These are phyloP conservation scores for Odontothrips loti DNA, from an alignment of 2,888 invertebrate species.

Conservation along the genomic window DNA sequence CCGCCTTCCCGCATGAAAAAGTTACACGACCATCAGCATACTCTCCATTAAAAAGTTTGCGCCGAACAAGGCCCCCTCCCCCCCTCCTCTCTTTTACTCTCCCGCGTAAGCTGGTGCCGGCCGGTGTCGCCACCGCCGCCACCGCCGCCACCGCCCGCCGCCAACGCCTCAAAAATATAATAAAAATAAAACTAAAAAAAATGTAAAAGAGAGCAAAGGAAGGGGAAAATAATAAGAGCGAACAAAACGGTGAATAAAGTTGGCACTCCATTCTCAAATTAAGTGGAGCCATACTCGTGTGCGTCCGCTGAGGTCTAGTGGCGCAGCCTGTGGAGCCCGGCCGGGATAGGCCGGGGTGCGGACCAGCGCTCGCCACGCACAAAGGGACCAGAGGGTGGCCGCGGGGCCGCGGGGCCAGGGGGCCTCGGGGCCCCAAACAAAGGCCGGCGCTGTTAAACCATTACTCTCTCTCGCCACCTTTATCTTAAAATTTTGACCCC, in stretches of 20 bases:
- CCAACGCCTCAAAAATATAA: neutral
- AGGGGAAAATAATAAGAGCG: neutral
- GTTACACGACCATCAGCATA: conserved; percentile 26
- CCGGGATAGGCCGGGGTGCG: neutral
- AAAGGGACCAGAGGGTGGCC: neutral
- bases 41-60: conserved; percentile 24
- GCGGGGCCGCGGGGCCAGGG: neutral
- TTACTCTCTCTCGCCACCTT: conserved; percentile 20
- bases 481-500: conserved; percentile 7
- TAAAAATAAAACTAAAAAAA: neutral
- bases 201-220: neutral
- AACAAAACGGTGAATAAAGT: conserved; percentile 16
- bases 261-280: conserved; percentile 26
- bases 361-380: neutral
- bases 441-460: conserved; percentile 14
- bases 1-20: neutral
- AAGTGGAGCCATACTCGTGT: conserved; percentile 16
- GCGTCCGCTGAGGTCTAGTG: neutral
- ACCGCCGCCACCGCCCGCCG: neutral
- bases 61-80: neutral
- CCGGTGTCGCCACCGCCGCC: neutral
- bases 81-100: too few relatives aligned
- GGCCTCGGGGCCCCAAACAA: too few relatives aligned
- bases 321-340: neutral
- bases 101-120: neutral